These are phyloP conservation scores for Meloidogyne chitwoodi DNA, from an alignment of 1,140 invertebrate genomes.

Conservation along the genomic window DNA sequence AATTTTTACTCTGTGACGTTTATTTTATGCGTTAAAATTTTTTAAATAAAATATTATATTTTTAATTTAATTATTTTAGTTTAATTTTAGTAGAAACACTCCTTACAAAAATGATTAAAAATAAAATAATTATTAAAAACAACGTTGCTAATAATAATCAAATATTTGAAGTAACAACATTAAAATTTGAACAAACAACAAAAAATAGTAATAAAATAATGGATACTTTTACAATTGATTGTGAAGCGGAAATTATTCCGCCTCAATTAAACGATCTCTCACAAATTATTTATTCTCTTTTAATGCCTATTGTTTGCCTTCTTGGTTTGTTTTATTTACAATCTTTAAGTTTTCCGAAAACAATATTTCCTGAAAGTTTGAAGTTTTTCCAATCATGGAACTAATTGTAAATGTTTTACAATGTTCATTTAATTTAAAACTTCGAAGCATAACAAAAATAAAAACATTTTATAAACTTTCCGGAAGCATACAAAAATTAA, in stretches of 20 bases:
- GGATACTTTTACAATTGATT: neutral
- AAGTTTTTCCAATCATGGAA: too few relatives aligned
- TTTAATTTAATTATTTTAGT: too few relatives aligned
- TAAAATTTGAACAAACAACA: neutral
- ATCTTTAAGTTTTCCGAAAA: neutral
- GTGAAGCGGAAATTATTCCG: neutral
- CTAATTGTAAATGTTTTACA: too few relatives aligned
- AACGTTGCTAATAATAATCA: neutral
- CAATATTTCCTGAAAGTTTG: too few relatives aligned
- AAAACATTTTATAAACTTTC: neutral
- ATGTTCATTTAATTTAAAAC: too few relatives aligned
- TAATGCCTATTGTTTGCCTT: constrained; percentile 39
- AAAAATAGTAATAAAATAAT: neutral
- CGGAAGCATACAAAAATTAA: neutral
- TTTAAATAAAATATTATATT: too few relatives aligned
- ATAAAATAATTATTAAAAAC: neutral
- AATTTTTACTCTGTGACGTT: too few relatives aligned
- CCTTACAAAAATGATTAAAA: too few relatives aligned
- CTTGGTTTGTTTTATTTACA: constrained; percentile 20
- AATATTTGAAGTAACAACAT: neutral
- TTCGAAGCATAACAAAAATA: neutral
- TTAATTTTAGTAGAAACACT: too few relatives aligned
- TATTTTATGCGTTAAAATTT: too few relatives aligned
- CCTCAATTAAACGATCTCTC: constrained; percentile 20
- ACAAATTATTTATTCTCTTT: constrained; percentile 23